Conservation (phyloP, 2,797 vertebrate genomes). For the Antrozous pallidus region DNA sequence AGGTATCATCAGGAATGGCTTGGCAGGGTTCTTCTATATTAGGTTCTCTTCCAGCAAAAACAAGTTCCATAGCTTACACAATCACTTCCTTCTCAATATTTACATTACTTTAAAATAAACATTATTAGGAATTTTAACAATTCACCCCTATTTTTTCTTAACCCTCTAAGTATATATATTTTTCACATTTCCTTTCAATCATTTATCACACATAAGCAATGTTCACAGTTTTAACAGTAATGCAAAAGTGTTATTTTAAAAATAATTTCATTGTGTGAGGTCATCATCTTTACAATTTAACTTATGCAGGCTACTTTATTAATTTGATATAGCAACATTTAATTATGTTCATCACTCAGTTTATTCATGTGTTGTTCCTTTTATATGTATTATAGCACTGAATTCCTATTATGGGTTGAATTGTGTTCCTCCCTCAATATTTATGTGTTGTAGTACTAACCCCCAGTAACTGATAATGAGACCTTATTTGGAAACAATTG, state of each 20-base stretch:
- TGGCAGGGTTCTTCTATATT: background rate
- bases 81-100: background rate
- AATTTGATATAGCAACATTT: constrained; percentile 18
- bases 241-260: background rate
- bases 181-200: background rate
- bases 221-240: background rate
- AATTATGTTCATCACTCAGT: background rate
- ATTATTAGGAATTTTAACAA: background rate
- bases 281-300: background rate
- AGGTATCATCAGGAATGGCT: background rate
- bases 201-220: background rate
- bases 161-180: background rate
- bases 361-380: background rate
- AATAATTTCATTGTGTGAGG: background rate
- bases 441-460: background rate
- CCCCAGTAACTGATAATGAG: background rate
- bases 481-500: background rate
- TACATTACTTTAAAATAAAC: background rate
- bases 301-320: background rate
- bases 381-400: background rate
- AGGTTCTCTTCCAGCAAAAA: background rate
- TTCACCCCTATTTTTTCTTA: background rate
- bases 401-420: background rate
- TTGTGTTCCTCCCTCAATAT: background rate
- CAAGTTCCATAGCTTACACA: background rate